phyloP scores from a whole-genome alignment of 2,797 vertebrate species.

The Hephaestus fuliginosus region DNA sequence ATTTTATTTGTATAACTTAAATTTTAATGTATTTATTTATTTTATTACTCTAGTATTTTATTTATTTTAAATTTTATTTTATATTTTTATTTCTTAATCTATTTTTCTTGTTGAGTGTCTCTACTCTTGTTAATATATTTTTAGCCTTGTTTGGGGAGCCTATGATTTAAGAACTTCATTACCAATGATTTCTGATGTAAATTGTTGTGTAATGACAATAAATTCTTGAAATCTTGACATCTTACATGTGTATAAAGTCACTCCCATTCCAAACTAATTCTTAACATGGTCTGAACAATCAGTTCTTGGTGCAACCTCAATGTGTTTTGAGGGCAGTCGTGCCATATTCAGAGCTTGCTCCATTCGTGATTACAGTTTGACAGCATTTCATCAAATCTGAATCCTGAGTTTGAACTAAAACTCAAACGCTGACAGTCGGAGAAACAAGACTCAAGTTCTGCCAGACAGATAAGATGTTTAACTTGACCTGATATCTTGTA shows the following conservation, averaged over 20 bases:
- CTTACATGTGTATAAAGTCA: not conserved
- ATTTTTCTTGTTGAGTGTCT: too few relatives aligned
- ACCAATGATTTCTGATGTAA: too few relatives aligned
- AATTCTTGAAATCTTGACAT: too few relatives aligned
- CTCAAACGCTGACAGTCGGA: not conserved
- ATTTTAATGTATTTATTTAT: too few relatives aligned
- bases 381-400: not conserved
- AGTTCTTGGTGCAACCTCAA: not conserved
- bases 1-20: too few relatives aligned
- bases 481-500: not conserved
- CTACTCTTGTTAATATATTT: too few relatives aligned
- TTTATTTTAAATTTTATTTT: too few relatives aligned
- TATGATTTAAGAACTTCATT: too few relatives aligned
- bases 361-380: not conserved
- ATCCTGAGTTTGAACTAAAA: not conserved
- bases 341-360: slow-evolving; percentile 10
- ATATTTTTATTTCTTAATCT: too few relatives aligned
- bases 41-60: too few relatives aligned
- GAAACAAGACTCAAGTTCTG: not conserved
- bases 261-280: not conserved
- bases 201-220: too few relatives aligned
- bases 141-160: too few relatives aligned
- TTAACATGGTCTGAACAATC: not conserved
- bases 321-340: not conserved
- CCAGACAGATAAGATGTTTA: not conserved